A percentile compares a stretch with the other conserved stretches of the same genome.
These are phyloP conservation scores for Clamator glandarius DNA, from an alignment of 2,797 vertebrate species.

Conservation along the genomic window DNA sequence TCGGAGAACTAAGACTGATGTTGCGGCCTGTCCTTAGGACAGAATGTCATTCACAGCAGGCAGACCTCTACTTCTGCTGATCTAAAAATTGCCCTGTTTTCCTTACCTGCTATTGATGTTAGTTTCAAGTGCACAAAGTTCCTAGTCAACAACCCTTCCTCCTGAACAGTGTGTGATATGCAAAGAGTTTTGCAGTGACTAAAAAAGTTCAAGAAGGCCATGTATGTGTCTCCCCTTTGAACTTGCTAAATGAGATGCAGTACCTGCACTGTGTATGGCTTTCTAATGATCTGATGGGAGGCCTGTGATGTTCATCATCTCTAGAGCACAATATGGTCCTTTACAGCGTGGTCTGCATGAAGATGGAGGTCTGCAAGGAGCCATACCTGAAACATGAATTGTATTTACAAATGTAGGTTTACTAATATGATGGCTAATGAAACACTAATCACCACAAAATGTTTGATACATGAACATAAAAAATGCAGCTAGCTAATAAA, in stretches of 20 bases:
- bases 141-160: not conserved
- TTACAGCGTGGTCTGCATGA: not conserved
- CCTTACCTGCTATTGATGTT: not conserved
- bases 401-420: not conserved
- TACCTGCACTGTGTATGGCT: not conserved
- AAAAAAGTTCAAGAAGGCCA: not conserved
- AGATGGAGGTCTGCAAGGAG: not conserved
- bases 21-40: not conserved
- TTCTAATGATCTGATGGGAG: not conserved
- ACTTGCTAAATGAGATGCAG: not conserved
- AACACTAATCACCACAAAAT: not conserved
- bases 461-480: not conserved
- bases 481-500: slow-evolving; percentile 20
- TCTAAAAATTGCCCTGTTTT: not conserved
- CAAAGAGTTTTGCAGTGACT: not conserved
- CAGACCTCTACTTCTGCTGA: not conserved
- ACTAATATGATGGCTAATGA: not conserved
- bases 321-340: not conserved
- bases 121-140: not conserved
- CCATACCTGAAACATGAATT: not conserved
- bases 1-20: not conserved
- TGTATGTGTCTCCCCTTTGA: not conserved
- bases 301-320: slow-evolving; percentile 1
- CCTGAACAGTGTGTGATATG: not conserved
- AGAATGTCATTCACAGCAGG: not conserved